A percentile compares a stretch with the other conserved stretches of the same genome.
phyloP scores from a whole-genome alignment of 2,113 vertebrate species.

The Mustela nigripes region DNA sequence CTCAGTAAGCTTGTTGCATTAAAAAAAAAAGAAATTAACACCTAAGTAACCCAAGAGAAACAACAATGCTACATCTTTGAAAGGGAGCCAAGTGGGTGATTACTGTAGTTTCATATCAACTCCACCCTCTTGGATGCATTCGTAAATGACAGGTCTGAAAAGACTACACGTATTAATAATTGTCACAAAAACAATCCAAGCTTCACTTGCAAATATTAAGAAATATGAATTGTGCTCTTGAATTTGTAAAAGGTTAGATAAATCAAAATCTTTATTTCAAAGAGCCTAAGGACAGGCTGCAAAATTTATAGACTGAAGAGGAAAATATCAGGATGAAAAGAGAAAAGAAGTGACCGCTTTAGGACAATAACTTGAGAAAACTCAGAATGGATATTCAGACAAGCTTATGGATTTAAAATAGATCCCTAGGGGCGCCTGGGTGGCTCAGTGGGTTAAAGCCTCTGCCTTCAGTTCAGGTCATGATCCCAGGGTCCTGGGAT shows the following conservation, averaged over 20 bases:
- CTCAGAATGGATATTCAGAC: background rate
- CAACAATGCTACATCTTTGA: background rate
- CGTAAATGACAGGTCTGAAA: background rate
- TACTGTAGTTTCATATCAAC: background rate
- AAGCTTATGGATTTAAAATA: background rate
- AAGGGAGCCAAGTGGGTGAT: background rate
- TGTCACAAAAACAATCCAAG: conserved; percentile 13
- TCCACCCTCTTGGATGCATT: background rate
- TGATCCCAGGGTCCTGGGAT: too few relatives aligned
- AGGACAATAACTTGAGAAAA: background rate
- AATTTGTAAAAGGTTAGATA: background rate
- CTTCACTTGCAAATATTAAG: background rate
- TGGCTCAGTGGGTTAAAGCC: too few relatives aligned
- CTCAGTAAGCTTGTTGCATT: background rate
- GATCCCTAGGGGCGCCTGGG: background rate
- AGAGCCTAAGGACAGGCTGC: background rate
- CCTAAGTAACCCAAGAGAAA: background rate
- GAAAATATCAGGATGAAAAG: background rate
- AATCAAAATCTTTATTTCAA: background rate
- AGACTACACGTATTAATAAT: background rate
- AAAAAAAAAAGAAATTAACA: background rate
- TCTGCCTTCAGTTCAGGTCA: too few relatives aligned
- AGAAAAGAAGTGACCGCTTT: background rate
- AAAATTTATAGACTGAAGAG: background rate
- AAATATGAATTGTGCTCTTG: background rate